Base-by-base conservation (phyloP, 2,113 vertebrate species). In the Pseudopodoces humilis region DNA sequence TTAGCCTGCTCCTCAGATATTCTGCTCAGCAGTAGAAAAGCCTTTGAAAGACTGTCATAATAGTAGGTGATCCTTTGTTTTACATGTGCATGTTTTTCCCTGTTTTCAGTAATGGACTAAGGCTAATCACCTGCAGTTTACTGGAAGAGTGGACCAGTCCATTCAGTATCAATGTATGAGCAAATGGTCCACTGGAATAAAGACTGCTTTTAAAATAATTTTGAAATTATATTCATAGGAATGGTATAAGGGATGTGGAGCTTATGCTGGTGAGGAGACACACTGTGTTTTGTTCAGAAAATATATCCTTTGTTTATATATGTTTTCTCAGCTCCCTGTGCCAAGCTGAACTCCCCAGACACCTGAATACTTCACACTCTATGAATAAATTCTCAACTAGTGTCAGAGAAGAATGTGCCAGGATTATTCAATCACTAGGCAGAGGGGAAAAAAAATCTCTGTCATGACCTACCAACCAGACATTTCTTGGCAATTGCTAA, bases 401-500 rank as follows among this genome's bases (percentile, higher is more conserved):
- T 83, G 52, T 56, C 64, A 81, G 55, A 77, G 63, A 89, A 91
- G 21, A 87, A 91, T 62, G 39, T 83, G 37, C 39, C 53, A 56
- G 77, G 89, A 35, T 60, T 86, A 77, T 62, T 94, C 89, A 96
- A 88, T 74, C 10, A 4, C 52, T 63, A 67, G 39, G 68, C 30
- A 87, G 58, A 90, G 19, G 25, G 27, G 31, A 10, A 60, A 86
- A 86, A 83, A 86, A 82, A 46, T 6, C 35, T 79, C 75, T 91
- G 62, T 64, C 84, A 35, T 90, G 86, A 88, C 95, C 84, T 95
- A 58, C 62, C 14, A 43, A 77, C 67, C 68, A 95, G 86, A 69
- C 60, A 78, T 91, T 97, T 97, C 93, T 96, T 96, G 94, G 86
- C 93, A 97, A 87, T 46, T 74, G 76, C 82, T 86, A 60, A 91